Conservation (phyloP, 2,113 vertebrate species). For the Chrysochloris asiatica region DNA sequence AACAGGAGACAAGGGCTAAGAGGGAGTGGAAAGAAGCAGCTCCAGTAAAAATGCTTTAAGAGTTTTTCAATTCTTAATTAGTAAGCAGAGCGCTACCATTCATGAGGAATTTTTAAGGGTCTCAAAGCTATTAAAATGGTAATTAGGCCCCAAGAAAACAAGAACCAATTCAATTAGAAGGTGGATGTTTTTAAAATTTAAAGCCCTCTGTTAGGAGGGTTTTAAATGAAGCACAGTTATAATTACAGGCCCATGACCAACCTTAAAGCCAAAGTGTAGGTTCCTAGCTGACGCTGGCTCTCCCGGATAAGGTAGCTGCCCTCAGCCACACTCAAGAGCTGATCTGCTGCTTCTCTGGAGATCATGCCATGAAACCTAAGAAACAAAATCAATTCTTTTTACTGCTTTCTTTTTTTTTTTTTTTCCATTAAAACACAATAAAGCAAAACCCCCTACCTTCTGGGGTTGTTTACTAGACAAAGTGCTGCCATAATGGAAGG, state of each 20-base stretch:
- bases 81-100: constrained; percentile 54
- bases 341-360: constrained; percentile 97
- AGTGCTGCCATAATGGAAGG: constrained; percentile 36
- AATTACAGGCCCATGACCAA: constrained; percentile 82
- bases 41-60: constrained; percentile 36
- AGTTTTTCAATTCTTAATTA: constrained; percentile 53
- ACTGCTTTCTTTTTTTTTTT: neutral
- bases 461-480: constrained; percentile 36
- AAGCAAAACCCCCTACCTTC: neutral
- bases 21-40: constrained; percentile 53
- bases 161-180: constrained; percentile 76
- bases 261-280: constrained; percentile 98
- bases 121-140: constrained; percentile 74
- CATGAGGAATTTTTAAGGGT: constrained; percentile 52
- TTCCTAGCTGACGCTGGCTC: constrained; percentile 97
- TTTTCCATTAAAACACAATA: constrained; percentile 49
- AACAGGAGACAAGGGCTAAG: constrained; percentile 45
- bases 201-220: constrained; percentile 61
- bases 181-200: constrained; percentile 66
- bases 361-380: constrained; percentile 98
- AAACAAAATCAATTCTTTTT: constrained; percentile 67
- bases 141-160: constrained; percentile 72
- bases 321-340: constrained; percentile 94
- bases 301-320: constrained; percentile 99
- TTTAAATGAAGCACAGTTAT: constrained; percentile 73